Conservation (phyloP, 1,140 invertebrate species). For the Spodoptera frugiperda region DNA sequence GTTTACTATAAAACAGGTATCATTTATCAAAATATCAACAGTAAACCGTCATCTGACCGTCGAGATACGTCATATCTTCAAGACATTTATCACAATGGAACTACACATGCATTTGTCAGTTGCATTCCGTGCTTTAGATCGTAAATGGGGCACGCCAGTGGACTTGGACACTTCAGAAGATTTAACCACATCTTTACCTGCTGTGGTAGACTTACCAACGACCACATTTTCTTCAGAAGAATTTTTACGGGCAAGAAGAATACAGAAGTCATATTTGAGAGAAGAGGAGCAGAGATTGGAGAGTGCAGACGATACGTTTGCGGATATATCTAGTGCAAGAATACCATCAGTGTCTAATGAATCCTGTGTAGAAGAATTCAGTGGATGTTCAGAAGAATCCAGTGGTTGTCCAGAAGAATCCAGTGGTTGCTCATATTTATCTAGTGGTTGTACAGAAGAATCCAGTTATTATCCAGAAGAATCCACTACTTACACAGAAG, state of each 20-base stretch:
- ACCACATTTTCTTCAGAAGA: conserved; percentile 71
- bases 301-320: conserved; percentile 51
- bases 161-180: conserved; percentile 62
- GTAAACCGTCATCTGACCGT: not conserved
- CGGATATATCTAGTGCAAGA: conserved; percentile 55
- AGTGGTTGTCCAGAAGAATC: no score
- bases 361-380: no score
- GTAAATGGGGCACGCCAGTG: conserved; percentile 67
- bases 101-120: conserved; percentile 67
- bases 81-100: conserved; percentile 62
- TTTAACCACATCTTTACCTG: conserved; percentile 53
- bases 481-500: no score
- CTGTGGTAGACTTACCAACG: conserved; percentile 56
- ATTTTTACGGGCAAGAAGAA: conserved; percentile 58
- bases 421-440: no score
- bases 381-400: no score
- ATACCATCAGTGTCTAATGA: conserved; percentile 49
- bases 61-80: not conserved
- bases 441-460: no score
- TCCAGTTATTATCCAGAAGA: no score
- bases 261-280: conserved; percentile 47
- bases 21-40: conserved; percentile 4
- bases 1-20: conserved; percentile 6
- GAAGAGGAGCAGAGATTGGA: conserved; percentile 9
- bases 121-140: conserved; percentile 66